phyloP scores from a whole-genome alignment of 2,888 invertebrate species.

The Gastrophysa polygoni region DNA sequence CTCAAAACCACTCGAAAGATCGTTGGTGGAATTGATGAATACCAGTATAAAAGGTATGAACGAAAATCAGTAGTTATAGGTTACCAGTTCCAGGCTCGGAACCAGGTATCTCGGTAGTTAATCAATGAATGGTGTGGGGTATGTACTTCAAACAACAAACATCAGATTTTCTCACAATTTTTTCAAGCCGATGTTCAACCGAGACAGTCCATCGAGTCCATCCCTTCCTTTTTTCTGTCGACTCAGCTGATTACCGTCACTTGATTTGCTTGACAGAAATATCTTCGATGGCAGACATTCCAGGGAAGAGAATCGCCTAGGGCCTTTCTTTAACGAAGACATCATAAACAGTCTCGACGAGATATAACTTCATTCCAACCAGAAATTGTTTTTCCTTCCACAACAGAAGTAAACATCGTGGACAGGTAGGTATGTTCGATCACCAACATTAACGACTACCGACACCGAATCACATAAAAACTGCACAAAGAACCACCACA shows the following conservation, averaged over 20 bases:
- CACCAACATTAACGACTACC: not conserved
- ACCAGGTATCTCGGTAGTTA: too few species aligned
- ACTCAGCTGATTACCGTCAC: conserved; percentile 39
- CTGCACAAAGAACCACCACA: not conserved
- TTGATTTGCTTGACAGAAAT: conserved; percentile 42
- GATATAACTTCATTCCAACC: not conserved
- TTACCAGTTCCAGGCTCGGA: too few species aligned
- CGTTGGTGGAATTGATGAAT: too few species aligned
- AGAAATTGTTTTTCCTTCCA: not conserved
- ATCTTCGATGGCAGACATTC: conserved; percentile 46
- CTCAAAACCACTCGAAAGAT: too few species aligned
- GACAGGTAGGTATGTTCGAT: not conserved
- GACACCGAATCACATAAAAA: not conserved
- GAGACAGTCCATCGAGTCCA: not conserved
- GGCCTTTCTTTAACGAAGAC: conserved; percentile 28
- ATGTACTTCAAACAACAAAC: not conserved
- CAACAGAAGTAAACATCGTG: not conserved
- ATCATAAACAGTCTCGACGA: not conserved
- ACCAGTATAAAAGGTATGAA: too few species aligned
- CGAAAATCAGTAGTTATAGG: too few species aligned
- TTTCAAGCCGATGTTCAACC: not conserved
- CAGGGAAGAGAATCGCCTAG: conserved; percentile 47
- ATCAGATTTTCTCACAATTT: not conserved
- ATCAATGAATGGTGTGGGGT: not conserved
- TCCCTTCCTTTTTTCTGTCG: not conserved